Base-by-base conservation (phyloP, 2,888 invertebrate species). In the Drosophila nr. fundita region DNA sequence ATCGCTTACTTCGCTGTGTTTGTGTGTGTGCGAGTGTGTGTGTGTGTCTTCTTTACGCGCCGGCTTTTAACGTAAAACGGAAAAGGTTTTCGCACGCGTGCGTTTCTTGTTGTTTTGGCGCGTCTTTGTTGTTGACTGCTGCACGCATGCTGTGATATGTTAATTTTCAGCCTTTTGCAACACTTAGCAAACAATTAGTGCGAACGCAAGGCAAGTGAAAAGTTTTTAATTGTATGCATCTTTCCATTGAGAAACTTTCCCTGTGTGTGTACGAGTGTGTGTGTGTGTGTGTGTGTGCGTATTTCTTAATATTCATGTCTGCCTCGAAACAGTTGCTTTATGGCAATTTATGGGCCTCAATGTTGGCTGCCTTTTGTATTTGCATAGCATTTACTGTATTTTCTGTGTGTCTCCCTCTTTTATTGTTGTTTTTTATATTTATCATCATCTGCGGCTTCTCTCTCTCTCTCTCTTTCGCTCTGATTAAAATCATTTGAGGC, bases 191-290 rank as follows among this genome's bases (percentile, higher is more conserved):
- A 80, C 83, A 88, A 85, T 86, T 88, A 85, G 82, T 73, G 83
- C 63, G 68, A 38, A 58, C 48, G 50, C 42, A 66, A 80, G 80
- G 87, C 88, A 86, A 83, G 87, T 82, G 73, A 88, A 88, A 88
- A 89, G 69, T 86, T 87, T 83, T 87, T 87, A 89, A 89, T 87
- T 89, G 83, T 84, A 70, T 84, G 68, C 82, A 76, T 82, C 77
- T 87, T 78, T 88, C 83, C 89, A 86, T 88, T 86, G 82, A 70
- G 71, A 80, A 88, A 86, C 69, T 89, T 87, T 67, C 7, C 10
- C 27, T 53, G 42, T 45, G 45, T 55, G 11, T 58, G 34, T 59
- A 0, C 27, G 27, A 27, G 58, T 60, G 49, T 53, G 36, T 58
- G 21, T 29, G 68, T 53, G 36, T 58, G 21, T 29, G 68, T 60